Percentiles rank a stretch among this genome's conserved stretches.
These are phyloP conservation scores for Rattus rattus DNA, from an alignment of 2,113 vertebrate genomes.

Conservation along the genomic window DNA sequence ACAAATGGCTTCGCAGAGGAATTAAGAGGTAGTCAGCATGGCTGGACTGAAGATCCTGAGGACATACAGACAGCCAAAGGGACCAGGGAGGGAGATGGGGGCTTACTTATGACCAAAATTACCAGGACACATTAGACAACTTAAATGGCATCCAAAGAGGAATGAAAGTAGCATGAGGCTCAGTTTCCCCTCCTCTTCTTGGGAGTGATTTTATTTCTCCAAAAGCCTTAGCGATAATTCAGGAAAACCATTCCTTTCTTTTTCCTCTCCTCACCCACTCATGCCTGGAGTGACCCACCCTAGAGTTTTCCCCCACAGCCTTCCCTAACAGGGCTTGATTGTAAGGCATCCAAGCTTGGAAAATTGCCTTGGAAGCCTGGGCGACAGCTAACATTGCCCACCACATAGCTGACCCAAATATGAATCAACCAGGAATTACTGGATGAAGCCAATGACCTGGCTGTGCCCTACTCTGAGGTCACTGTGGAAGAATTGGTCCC, in stretches of 20 bases:
- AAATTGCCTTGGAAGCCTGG: slow-evolving; percentile 53
- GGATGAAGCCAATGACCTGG: slow-evolving; percentile 73
- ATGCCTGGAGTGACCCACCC: background rate
- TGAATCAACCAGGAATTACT: slow-evolving; percentile 67
- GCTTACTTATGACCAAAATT: background rate
- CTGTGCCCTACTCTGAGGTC: slow-evolving; percentile 70
- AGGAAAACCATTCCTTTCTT: slow-evolving; percentile 25
- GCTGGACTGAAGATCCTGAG: background rate
- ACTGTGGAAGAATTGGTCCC: slow-evolving; percentile 62
- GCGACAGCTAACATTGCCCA: slow-evolving; percentile 39
- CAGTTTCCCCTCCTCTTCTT: background rate
- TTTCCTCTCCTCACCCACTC: slow-evolving; percentile 42
- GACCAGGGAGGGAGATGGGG: background rate
- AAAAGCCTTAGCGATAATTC: slow-evolving; percentile 39
- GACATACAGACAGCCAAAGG: background rate
- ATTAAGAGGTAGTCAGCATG: background rate
- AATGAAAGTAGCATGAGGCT: background rate
- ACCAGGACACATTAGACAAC: background rate
- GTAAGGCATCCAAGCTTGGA: background rate
- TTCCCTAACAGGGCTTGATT: slow-evolving; percentile 42
- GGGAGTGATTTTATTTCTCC: slow-evolving; percentile 38
- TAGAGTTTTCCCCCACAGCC: background rate
- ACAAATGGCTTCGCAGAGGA: background rate
- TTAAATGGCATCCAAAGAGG: background rate
- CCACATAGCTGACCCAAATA: slow-evolving; percentile 66